Evolutionary conservation across 2,888 invertebrate species (phyloP), one percentile per base, ranked within the genome.

Genomic region (Anoplius nigerrimus): DNA sequence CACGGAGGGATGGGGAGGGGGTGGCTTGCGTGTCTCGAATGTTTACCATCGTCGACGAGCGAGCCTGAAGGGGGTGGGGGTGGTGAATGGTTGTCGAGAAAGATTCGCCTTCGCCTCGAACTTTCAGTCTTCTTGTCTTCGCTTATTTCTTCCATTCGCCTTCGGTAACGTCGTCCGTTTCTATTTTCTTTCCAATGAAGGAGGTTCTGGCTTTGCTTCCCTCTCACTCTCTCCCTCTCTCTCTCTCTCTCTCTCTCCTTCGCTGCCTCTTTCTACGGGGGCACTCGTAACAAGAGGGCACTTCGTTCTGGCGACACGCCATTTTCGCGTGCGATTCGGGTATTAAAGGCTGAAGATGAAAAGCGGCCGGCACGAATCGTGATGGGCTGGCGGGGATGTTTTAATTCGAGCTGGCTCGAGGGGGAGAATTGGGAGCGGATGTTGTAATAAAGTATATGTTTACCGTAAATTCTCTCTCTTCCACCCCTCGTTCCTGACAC

Each of bases 281-380:
- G 11, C 34, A 34, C 34, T 56, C 78, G 75, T 80, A 78, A 79
- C 79, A 34, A 34, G 79, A 79, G 79, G 64, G 75, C 66, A 78
- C 79, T 78, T 79, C 78, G 80, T 79, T 80, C 78, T 72, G 75
- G 68, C 55, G 75, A 62, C 73, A 59, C 72, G 72, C 69, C 78
- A 71, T 80, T 79, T 79, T 79, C 79, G 79, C 79, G 79, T 79
- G 79, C 80, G 80, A 74, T 74, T 74, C 70, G 78, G 71, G 80
- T 71, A 75, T 80, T 78, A 75, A 70, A 70, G 58, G 60, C 60
- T 71, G 69, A 67, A 75, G 80, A 74, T 78, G 73, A 72, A 80
- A 79, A 75, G 74, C 72, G 64, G 71, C 61, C 66, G 67, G 51
- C 54, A 55, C 62, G 73, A 65, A 63, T 64, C 66, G 67, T 63